Evolutionary conservation across 2,113 vertebrate species (phyloP), one percentile per base, ranked within the genome.

Genomic region (Nothobranchius furzeri): DNA sequence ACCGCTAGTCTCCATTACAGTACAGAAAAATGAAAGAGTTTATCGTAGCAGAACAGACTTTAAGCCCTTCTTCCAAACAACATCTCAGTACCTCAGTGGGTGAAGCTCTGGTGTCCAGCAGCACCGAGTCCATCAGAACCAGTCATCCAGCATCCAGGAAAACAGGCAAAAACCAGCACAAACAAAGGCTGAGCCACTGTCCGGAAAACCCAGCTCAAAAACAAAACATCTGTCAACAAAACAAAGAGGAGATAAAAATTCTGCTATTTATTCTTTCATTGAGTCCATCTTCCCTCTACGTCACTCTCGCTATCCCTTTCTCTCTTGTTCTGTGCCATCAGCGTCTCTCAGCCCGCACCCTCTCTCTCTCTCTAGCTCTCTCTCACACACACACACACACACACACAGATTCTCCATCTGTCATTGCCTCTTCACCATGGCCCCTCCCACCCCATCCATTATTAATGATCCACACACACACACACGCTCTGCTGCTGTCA

Each of bases 401-500:
- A 65, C 66, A 51, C 73, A 79, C 77, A 50, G 76, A 86, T 78
- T 80, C 88, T 85, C 85, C 88, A 85, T 88, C 89, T 91, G 87
- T 80, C 87, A 68, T 84, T 85, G 79, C 88, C 88, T 67, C 82
- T 83, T 83, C 67, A 66, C 50, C 37, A 63, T 87, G 46, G 73
- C 60, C 82, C 89, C 80, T 74, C 89, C 91, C 87, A 91, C 84
- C 37, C 87, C 85, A 93, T 94, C 51, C 76, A 92, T 92, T 86
- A 91, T 93, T 82, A 74, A 93, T 87, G 40, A 74, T 36, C 54
- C 74, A 53, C 51, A 71, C 37, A 77, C 68, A 56, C 37, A 40
- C 37, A 40, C 37, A 40, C 37, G 13, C 65, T 64, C 35, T 35
- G 17, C 60, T 50, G 55, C 64, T 78, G 68, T 70, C 70, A 65